A percentile compares a stretch with the other conserved stretches of the same genome.
These are phyloP conservation scores for Henricia sp. DNA, from an alignment of 53 echinoderm and acorn worm species.

Conservation along the genomic window DNA sequence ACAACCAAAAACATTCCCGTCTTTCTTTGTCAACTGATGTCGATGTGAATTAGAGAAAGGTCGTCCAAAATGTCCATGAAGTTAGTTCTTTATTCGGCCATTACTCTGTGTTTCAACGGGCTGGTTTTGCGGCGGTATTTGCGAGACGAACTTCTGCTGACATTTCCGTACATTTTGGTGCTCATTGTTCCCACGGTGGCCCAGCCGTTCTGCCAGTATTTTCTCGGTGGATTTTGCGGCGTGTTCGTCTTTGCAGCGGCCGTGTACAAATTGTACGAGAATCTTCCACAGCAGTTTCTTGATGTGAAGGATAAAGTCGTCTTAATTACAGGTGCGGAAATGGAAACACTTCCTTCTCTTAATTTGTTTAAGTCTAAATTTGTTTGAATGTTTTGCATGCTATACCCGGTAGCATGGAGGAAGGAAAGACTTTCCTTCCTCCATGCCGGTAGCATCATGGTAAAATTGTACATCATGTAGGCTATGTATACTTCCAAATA, in stretches of 20 bases:
- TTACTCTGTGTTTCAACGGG: slow-evolving; percentile 90
- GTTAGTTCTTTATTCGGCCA: slow-evolving; percentile 83
- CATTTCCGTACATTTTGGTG: slow-evolving; percentile 84
- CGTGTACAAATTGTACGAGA: slow-evolving; percentile 80
- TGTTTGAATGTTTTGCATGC: background rate
- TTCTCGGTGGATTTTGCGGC: slow-evolving; percentile 93
- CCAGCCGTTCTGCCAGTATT: slow-evolving; percentile 91
- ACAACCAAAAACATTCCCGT: no score
- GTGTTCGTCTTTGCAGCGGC: slow-evolving; percentile 82
- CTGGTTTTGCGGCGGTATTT: slow-evolving; percentile 85
- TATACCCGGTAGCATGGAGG: background rate
- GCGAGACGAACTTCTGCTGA: slow-evolving; percentile 78
- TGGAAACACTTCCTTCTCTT: no score
- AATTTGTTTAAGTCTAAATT: no score
- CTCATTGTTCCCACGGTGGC: slow-evolving; percentile 81
- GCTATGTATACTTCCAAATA: no score
- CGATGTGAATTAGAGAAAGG: background rate
- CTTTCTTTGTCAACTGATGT: no score
- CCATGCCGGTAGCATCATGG: background rate
- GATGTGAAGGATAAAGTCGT: slow-evolving; percentile 77
- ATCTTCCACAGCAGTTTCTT: slow-evolving; percentile 81
- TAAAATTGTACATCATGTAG: no score
- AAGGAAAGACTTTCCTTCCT: no score
- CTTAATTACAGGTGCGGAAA: slow-evolving; percentile 82
- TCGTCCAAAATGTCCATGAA: slow-evolving; percentile 72